Base-by-base conservation (phyloP, 2,888 invertebrate genomes). In the Dysmachus trigonus region DNA sequence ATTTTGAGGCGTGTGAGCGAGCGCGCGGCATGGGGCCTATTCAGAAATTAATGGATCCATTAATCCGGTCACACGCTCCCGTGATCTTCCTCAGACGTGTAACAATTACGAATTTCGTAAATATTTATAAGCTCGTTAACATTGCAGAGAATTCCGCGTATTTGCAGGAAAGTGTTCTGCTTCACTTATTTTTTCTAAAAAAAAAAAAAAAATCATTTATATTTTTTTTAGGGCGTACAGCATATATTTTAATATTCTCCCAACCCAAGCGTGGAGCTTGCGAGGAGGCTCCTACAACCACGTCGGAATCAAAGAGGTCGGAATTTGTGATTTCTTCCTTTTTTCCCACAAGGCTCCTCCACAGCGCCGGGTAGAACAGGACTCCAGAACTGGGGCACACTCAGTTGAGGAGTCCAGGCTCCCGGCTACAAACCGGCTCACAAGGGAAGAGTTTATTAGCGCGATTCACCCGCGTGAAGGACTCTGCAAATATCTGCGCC, bases 41-140 rank as follows among this genome's bases (percentile, higher is more conserved):
- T 77, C 41, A 47, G 38, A 47, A 77, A 47, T 77, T 77, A 77
- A 77, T 77, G 41, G 47, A 7, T 47, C 77, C 77, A 77, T 77
- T 77, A 77, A 77, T 77, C 47, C 35, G 30, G 62, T 62, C 62
- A 62, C 62, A 62, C 62, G 62, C 62, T 27, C 27, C 27, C 22
- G 62, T 27, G 18, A 62, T 62, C 62, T 62, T 62, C 62, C 62
- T 27, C 62, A 62, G 62, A 62, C 22, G 62, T 62, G 62, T 22
- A 62, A 62, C 62, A 62, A 62, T 62, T 62, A 62, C 8, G 62
- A 62, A 62, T 62, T 62, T 22, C 27, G 62, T 62, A 62, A 62
- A 18, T 62, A 62, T 62, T 62, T 62, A 62, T 62, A 62, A 62
- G 62, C 27, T 62, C 62, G 62, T 62, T 62, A 62, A 62, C 62